Evolutionary conservation across 2,113 vertebrate species (phyloP), one percentile per base, ranked within the genome.

Genomic region (Ceuthmochares aereus): DNA sequence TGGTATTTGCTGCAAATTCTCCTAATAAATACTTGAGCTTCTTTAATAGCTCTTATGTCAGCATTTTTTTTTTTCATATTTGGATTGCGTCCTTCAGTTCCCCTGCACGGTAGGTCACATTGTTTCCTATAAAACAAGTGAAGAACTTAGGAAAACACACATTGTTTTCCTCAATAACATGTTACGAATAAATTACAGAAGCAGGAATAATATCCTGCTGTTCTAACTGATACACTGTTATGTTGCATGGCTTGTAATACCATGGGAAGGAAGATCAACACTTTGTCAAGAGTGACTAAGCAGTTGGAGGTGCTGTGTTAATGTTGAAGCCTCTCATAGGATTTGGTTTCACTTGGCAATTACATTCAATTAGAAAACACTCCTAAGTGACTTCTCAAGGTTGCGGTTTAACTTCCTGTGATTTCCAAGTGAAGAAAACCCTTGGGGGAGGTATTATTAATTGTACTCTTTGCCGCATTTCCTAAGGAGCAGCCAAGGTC

Each of bases 331-430:
- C 36, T 75, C 93, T 95, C 80, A 23, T 0, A 36, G 87, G 94
- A 68, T 68, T 60, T 92, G 59, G 89, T 56, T 58, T 89, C 73
- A 64, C 80, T 91, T 84, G 86, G 40, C 49, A 78, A 94, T 94
- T 92, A 89, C 84, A 94, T 94, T 95, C 95, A 95, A 89, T 96
- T 96, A 95, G 89, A 67, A 80, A 89, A 86, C 83, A 90, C 63
- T 37, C 82, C 73, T 92, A 89, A 95, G 78, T 91, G 84, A 83
- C 87, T 94, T 87, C 87, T 97, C 89, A 94, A 94, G 91, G 93
- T 76, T 96, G 96, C 74, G 89, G 32, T 91, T 91, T 51, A 66
- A 67, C 84, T 75, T 62, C 66, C 66, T 82, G 36, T 45, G 70
- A 62, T 91, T 96, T 94, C 63, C 62, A 70, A 34, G 67, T 29